Evolutionary conservation across 2,888 invertebrate species (phyloP), one percentile per base, ranked within the genome.

Genomic region (Oxyscelio sp.): DNA sequence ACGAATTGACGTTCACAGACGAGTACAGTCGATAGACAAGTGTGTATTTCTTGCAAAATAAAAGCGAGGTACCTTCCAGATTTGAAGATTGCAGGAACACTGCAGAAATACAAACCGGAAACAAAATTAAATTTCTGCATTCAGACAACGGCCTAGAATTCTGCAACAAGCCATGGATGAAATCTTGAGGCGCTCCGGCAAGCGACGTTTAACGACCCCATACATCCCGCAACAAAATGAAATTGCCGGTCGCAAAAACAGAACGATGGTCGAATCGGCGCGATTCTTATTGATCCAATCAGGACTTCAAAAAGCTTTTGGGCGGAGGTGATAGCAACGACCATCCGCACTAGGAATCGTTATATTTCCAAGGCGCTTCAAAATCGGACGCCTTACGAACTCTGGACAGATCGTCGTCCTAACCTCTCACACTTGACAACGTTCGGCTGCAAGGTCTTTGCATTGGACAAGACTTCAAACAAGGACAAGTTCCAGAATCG

Each of bases 141-240:
- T n/a, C n/a, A n/a, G n/a, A n/a, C n/a, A 38, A 38, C 11, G 38
- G 38, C 11, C 38, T 4, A 38, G 38, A 38, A 38, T 38, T 38
- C 11, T 38, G 38, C 38, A 38, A 38, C 11, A 38, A 11, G 38
- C 38, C 4, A 38, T 38, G 38, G 38, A 38, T 11, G 38, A 38
- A 38, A 6, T 38, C n/a, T 38, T 38, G 38, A 4, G 38, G 2
- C 4, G 11, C 6, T 4, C 38, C 4, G 38, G 38, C 38, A 38
- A 38, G 11, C 38, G 11, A 6, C 38, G 38, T 6, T 11, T 38
- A 8, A 6, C 38, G 2, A 11, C 50, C 6, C 50, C 50, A 15
- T 22, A 50, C 11, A 90, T 0, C n/a, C 82, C 4, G 88, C 92
- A 1, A 92, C 92, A 73, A 48, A 90, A 9, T 87, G 89, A 48